Conservation (phyloP, 2,113 vertebrate species). For the Pantherophis guttatus region DNA sequence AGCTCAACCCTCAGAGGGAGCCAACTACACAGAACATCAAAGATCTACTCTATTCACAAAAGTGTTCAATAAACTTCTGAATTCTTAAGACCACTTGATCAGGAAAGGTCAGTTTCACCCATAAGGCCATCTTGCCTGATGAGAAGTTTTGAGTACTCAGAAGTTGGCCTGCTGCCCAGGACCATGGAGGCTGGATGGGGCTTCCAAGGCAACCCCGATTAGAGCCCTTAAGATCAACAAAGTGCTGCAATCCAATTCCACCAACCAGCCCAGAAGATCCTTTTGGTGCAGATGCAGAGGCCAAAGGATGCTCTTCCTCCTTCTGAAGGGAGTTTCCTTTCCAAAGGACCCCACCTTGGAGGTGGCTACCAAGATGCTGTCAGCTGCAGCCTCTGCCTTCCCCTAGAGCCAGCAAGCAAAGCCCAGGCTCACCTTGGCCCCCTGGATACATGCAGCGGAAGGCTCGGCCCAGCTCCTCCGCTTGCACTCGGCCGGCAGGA, state of each 20-base stretch:
- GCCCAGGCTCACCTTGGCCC: constrained; percentile 83
- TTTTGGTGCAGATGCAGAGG: neutral
- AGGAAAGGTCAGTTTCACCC: neutral
- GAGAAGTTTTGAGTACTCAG: neutral
- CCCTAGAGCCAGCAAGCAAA: accelerated
- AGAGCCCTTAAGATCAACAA: neutral
- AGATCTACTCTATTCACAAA: neutral
- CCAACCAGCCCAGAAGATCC: too few relatives aligned
- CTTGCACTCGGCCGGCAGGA: constrained; percentile 90
- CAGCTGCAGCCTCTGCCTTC: neutral
- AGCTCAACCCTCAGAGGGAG: neutral
- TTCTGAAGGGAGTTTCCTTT: neutral
- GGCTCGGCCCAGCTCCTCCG: constrained; percentile 92
- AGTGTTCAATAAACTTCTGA: neutral
- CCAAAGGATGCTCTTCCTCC: neutral
- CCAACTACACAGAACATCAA: neutral
- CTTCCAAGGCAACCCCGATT: neutral
- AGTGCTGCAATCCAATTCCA: neutral
- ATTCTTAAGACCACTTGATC: neutral
- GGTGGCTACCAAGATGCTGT: neutral
- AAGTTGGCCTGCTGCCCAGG: neutral
- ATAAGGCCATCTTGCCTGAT: neutral
- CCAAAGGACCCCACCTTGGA: too few relatives aligned
- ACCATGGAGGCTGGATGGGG: neutral
- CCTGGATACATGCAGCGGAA: constrained; percentile 99